Conservation (phyloP, 2,888 invertebrate species). For the Timema podura region DNA sequence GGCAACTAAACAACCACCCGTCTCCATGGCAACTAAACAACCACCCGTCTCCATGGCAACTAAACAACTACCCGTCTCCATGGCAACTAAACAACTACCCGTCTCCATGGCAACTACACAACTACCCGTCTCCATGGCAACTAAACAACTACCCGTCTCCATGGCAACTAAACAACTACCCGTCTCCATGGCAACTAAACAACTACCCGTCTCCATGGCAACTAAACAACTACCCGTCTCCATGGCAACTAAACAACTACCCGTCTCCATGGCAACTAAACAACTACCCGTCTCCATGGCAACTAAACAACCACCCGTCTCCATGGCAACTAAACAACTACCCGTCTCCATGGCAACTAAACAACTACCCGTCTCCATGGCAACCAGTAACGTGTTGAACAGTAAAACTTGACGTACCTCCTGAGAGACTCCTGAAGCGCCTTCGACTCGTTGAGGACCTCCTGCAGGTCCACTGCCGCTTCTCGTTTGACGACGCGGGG, state of each 20-base stretch:
- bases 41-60: no score
- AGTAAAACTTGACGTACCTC: no score
- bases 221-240: no score
- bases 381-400: no score
- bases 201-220: not conserved
- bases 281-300: not conserved
- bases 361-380: not conserved
- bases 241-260: no score
- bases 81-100: no score
- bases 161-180: no score
- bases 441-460: constrained; percentile 55
- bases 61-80: not conserved
- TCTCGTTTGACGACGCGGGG: constrained; percentile 49
- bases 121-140: no score
- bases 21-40: not conserved
- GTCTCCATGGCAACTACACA: not conserved
- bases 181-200: no score
- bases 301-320: no score
- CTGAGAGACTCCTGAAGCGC: constrained; percentile 46
- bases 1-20: no score
- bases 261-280: not conserved
- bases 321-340: not conserved
- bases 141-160: not conserved
- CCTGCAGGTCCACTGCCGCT: constrained; percentile 59
- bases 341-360: no score